A percentile compares a stretch with the other conserved stretches of the same genome.
Evolutionary conservation across 2,113 vertebrate species (phyloP).

Genomic region (Ceyx margarethae): DNA sequence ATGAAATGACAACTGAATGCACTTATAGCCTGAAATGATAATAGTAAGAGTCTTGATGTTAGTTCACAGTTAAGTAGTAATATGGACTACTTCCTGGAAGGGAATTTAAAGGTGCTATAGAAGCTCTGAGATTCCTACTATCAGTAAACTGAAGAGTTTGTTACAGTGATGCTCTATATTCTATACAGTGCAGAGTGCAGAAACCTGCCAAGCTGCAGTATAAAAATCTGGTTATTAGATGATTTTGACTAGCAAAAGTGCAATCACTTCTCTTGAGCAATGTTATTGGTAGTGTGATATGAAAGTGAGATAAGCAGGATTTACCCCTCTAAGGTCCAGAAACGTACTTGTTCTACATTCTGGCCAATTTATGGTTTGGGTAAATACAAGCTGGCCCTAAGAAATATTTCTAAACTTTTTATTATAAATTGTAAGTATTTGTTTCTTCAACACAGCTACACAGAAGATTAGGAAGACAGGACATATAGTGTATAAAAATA

Average conservation of each 20-base stretch:
- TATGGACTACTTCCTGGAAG: not conserved
- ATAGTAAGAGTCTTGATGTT: not conserved
- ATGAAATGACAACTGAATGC: not conserved
- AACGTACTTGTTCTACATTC: fast-evolving
- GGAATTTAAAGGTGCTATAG: fast-evolving
- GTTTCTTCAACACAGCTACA: not conserved
- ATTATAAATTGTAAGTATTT: not conserved
- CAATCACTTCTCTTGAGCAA: not conserved
- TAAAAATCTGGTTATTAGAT: not conserved
- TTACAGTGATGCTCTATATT: not conserved
- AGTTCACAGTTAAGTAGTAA: not conserved
- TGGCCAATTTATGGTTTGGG: not conserved
- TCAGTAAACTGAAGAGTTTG: not conserved
- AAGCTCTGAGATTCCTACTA: not conserved
- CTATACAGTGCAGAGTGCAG: not conserved
- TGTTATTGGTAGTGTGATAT: not conserved
- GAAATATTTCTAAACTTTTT: not conserved
- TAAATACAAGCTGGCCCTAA: not conserved
- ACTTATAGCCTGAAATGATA: not conserved
- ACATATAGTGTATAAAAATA: fast-evolving
- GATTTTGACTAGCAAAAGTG: not conserved
- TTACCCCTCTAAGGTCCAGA: not conserved
- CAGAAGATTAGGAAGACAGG: not conserved
- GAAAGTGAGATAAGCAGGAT: not conserved
- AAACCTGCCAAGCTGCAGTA: not conserved